phyloP scores from a whole-genome alignment of 2,113 vertebrate species.

The Nycticryphes semicollaris region DNA sequence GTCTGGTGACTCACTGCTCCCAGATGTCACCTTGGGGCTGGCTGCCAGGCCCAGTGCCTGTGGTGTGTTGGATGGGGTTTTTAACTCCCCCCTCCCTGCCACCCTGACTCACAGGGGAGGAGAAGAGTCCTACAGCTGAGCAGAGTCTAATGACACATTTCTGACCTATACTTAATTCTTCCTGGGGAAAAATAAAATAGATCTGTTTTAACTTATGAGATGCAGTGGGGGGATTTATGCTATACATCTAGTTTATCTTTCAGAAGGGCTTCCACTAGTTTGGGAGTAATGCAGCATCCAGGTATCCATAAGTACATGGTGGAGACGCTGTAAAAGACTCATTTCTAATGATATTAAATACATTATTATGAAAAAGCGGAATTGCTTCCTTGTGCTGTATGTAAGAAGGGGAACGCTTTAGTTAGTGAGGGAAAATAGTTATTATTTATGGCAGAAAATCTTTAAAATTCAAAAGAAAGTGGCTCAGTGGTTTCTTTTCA shows the following conservation, averaged over 20 bases:
- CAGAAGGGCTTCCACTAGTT: background rate
- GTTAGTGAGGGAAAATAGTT: background rate
- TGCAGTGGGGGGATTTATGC: background rate
- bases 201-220: background rate
- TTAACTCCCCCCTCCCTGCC: too few species aligned
- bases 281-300: background rate
- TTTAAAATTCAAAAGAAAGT: background rate
- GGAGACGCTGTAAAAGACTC: background rate
- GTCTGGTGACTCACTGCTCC: background rate
- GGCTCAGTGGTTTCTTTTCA: background rate
- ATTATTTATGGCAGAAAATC: background rate
- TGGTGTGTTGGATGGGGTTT: accelerated
- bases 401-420: too few species aligned
- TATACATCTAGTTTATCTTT: background rate
- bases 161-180: background rate
- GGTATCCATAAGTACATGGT: background rate
- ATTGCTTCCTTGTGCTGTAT: background rate
- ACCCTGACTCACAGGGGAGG: background rate
- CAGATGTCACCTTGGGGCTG: background rate
- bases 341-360: background rate
- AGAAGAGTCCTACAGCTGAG: background rate
- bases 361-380: background rate
- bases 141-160: background rate
- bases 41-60: background rate
- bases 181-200: background rate